phyloP scores from a whole-genome alignment of 2,113 vertebrate genomes.

The Oncorhynchus gorbuscha region DNA sequence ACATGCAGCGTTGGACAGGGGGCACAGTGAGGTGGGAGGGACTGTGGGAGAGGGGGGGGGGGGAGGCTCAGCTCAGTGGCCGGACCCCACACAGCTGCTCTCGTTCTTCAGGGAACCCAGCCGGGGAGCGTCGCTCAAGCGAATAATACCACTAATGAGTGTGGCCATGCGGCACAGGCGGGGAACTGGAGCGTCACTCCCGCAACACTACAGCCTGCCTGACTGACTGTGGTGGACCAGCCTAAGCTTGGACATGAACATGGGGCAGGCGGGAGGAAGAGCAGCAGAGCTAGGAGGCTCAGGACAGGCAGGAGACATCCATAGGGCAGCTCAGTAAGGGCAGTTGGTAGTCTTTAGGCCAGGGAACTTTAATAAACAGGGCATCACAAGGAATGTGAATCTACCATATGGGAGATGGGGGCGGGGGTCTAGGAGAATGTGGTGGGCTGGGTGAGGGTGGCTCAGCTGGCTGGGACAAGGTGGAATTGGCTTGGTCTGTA shows the following conservation, averaged over 20 bases:
- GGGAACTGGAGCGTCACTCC: slow-evolving; percentile 74
- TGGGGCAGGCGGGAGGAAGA: slow-evolving; percentile 7
- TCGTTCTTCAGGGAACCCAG: slow-evolving; percentile 94
- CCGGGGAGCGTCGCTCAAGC: slow-evolving; percentile 80
- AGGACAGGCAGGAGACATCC: slow-evolving; percentile 51
- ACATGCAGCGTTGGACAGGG: slow-evolving; percentile 29
- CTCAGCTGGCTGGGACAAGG: neutral
- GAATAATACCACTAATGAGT: slow-evolving; percentile 90
- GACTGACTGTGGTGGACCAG: slow-evolving; percentile 58
- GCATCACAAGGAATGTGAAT: neutral
- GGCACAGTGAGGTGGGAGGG: slow-evolving; percentile 41
- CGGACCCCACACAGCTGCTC: slow-evolving; percentile 86
- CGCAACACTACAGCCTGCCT: slow-evolving; percentile 43
- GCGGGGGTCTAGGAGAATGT: neutral
- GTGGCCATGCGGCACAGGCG: slow-evolving; percentile 78
- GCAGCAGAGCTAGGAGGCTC: slow-evolving; percentile 1
- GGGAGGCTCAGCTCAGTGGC: slow-evolving; percentile 46
- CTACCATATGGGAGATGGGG: neutral
- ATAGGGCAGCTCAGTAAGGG: slow-evolving; percentile 19
- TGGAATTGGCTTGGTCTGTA: neutral
- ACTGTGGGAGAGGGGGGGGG: neutral
- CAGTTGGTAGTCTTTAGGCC: neutral
- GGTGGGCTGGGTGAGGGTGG: neutral
- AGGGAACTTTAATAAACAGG: no score
- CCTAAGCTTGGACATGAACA: slow-evolving; percentile 37